Percentiles rank a stretch among this genome's conserved stretches.
These are phyloP conservation scores for Protomyctophum bolini DNA, from an alignment of 2,113 vertebrate genomes.

Conservation along the genomic window DNA sequence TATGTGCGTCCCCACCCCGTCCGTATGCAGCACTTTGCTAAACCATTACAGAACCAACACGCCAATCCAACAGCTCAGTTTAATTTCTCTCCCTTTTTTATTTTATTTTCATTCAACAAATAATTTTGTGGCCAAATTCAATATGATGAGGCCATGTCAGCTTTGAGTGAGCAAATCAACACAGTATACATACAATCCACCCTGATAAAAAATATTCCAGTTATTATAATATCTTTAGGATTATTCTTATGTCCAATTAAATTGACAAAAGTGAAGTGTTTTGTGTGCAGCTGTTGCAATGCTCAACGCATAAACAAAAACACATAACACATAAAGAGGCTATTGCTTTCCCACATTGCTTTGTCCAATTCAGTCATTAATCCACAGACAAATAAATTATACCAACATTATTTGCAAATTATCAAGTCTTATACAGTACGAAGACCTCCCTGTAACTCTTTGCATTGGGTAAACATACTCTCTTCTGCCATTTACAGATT, in stretches of 20 bases:
- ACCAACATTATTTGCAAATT: slow-evolving; percentile 15
- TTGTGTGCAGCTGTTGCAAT: slow-evolving; percentile 24
- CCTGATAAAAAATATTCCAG: slow-evolving; percentile 16
- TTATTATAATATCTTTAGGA: not conserved
- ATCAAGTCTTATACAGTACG: slow-evolving; percentile 27
- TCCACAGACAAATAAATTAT: slow-evolving; percentile 5
- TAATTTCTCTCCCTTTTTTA: slow-evolving; percentile 7
- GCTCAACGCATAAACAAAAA: not conserved
- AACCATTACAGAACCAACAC: slow-evolving; percentile 42
- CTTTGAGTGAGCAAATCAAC: slow-evolving; percentile 8
- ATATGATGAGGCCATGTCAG: not conserved
- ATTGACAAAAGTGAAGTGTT: slow-evolving; percentile 5
- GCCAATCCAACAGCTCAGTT: slow-evolving; percentile 19
- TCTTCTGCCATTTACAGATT: too few relatives aligned
- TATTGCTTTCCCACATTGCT: slow-evolving; percentile 14
- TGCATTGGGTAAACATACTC: slow-evolving; percentile 1
- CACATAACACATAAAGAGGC: not conserved
- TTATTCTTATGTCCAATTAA: not conserved
- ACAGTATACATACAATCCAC: not conserved
- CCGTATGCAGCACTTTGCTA: slow-evolving; percentile 51
- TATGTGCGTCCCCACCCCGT: slow-evolving; percentile 68
- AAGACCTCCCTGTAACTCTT: slow-evolving; percentile 43
- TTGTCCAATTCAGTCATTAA: slow-evolving; percentile 12
- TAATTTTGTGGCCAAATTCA: slow-evolving; percentile 24
- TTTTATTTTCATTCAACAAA: not conserved